Conservation (phyloP, 2,888 invertebrate species). For the Scelioninae gen. 2 region DNA sequence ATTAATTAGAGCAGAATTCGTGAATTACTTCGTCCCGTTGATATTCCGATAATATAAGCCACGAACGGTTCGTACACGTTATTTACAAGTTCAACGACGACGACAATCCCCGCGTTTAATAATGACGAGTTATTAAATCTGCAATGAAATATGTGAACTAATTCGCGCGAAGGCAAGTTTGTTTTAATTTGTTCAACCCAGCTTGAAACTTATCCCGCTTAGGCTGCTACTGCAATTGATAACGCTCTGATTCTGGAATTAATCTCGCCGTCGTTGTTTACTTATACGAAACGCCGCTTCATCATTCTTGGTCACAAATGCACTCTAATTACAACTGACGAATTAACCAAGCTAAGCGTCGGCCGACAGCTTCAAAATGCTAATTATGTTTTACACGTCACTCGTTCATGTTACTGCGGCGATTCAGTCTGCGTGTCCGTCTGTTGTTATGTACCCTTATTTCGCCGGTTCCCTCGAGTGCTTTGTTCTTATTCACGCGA, state of each 20-base stretch:
- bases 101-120: slow-evolving; percentile 39
- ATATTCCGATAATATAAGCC: slow-evolving; percentile 27
- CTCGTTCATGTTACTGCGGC: slow-evolving; percentile 18
- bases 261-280: slow-evolving; percentile 33
- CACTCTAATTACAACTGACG: slow-evolving; percentile 44
- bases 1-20: slow-evolving; percentile 49
- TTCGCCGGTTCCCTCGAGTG: slow-evolving; percentile 14
- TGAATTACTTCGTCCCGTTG: slow-evolving; percentile 41
- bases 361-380: slow-evolving; percentile 43
- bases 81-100: slow-evolving; percentile 25
- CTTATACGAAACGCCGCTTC: slow-evolving; percentile 7
- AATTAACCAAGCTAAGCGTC: slow-evolving; percentile 50
- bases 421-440: slow-evolving; percentile 20
- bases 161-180: slow-evolving; percentile 15
- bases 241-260: slow-evolving; percentile 44
- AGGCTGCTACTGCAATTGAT: slow-evolving; percentile 46
- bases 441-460: slow-evolving; percentile 32
- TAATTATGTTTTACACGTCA: slow-evolving; percentile 57
- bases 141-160: slow-evolving; percentile 35
- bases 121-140: slow-evolving; percentile 31
- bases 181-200: slow-evolving; percentile 25
- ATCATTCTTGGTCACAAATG: slow-evolving; percentile 49
- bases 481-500: slow-evolving; percentile 24
- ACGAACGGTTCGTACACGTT: slow-evolving; percentile 6
- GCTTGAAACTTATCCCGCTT: slow-evolving; percentile 30